Evolutionary conservation across 2,113 vertebrate genomes (phyloP), one percentile per base, ranked within the genome.

Genomic region (Ginglymostoma cirratum): DNA sequence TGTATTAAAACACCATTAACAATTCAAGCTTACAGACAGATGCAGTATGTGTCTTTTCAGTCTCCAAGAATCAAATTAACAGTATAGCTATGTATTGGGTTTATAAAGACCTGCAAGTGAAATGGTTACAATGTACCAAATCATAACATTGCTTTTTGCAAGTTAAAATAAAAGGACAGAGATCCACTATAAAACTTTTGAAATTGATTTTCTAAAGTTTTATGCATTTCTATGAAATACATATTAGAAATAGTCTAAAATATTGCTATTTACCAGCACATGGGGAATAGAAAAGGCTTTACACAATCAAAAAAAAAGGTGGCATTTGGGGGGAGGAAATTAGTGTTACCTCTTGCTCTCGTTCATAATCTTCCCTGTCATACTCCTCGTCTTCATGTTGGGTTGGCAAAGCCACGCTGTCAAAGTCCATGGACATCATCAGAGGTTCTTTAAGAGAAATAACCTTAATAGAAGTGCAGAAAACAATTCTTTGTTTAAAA

Each of bases 401-500:
- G 69, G 97, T 97, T 95, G 97, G 98, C 2, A 98, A 96, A 69
- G 97, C 97, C 96, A 97, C 97, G 48, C 97, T 98, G 95, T 98
- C 98, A 96, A 98, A 98, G 96, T 98, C 98, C 67, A 98, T 96
- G 1, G 98, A 98, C 98, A 98, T 98, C 66, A 96, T 97, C 96
- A 55, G 72, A 21, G 45, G 76, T n/a, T 72, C 14, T 61, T 61
- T 61, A 61, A 95, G 78, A 12, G 55, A 95, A 6, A 42, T n/a
- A 96, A 96, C 96, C 95, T 97, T 97, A 67, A 3, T 0, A 0
- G 5, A 72, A 90, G 52, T 52, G 3, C 19, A 76, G 52, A 34
- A 95, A 72, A 34, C 45, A 69, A 69, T 15, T 23, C 23, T 38
- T 66, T 8, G 17, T 38, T 93, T 66, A 38, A 93, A 93, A 66